Percentiles rank a stretch among this genome's conserved stretches.
These are phyloP conservation scores for Drosophila eohydei DNA, from an alignment of 2,888 invertebrate species.

Conservation along the genomic window DNA sequence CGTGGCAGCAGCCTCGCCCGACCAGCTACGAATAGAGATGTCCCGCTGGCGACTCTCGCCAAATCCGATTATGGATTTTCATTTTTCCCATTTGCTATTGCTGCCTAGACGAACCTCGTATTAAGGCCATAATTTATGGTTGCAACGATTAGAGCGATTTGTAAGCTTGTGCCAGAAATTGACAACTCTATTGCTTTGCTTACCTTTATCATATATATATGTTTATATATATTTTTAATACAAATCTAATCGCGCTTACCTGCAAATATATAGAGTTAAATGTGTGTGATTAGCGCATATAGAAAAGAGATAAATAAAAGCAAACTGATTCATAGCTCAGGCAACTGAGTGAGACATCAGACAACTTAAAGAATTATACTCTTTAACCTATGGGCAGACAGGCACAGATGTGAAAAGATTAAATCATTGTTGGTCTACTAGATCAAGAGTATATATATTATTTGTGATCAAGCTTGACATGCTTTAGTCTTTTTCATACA, in stretches of 20 bases:
- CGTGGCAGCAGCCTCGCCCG: slow-evolving; percentile 47
- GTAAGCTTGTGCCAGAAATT: slow-evolving; percentile 36
- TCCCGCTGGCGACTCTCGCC: slow-evolving; percentile 67
- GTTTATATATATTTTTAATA: not conserved
- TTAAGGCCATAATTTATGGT: slow-evolving; percentile 70
- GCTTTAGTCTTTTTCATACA: too few species aligned
- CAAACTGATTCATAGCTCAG: not conserved
- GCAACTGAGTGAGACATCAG: not conserved
- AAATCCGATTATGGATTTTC: slow-evolving; percentile 73
- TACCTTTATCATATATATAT: slow-evolving; percentile 10
- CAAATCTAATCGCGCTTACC: slow-evolving; percentile 61
- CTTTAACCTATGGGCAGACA: too few species aligned
- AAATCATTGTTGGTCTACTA: too few species aligned
- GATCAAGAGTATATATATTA: too few species aligned
- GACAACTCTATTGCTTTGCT: slow-evolving; percentile 23
- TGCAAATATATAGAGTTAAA: slow-evolving; percentile 19
- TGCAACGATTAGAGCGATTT: slow-evolving; percentile 57
- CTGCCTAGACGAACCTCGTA: slow-evolving; percentile 29
- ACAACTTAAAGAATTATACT: too few species aligned
- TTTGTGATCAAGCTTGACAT: too few species aligned
- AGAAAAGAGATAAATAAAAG: not conserved
- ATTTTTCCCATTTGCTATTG: slow-evolving; percentile 5
- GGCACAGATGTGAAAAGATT: too few species aligned
- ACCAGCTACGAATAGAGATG: slow-evolving; percentile 62
- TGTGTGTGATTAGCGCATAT: not conserved